A percentile compares a stretch with the other conserved stretches of the same genome.
Conservation (phyloP, 2,113 vertebrate genomes). For the Nanorana parkeri region DNA sequence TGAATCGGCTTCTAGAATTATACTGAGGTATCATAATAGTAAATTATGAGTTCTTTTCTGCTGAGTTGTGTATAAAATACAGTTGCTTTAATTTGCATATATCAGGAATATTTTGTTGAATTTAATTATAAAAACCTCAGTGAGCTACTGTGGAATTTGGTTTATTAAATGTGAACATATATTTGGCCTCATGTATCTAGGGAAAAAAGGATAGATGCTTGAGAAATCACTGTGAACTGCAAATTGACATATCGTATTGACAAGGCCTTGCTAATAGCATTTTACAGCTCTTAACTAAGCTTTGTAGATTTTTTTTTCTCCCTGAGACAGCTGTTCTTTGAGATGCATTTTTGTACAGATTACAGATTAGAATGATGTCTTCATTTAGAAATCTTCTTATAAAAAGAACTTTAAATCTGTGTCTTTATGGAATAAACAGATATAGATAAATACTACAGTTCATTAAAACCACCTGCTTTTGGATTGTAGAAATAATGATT, state of each 20-base stretch:
- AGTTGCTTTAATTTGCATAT: background rate
- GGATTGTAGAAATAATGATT: background rate
- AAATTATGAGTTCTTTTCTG: background rate
- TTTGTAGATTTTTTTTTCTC: slow-evolving; percentile 14
- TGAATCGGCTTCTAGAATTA: too few relatives aligned
- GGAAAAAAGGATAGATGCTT: background rate
- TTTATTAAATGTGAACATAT: background rate
- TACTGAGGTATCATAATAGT: too few relatives aligned
- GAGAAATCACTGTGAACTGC: slow-evolving; percentile 1
- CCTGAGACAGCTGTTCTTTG: slow-evolving; percentile 23
- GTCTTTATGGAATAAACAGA: background rate
- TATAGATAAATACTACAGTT: slow-evolving; percentile 5
- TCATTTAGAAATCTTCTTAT: slow-evolving; percentile 3
- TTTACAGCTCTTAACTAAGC: slow-evolving; percentile 35
- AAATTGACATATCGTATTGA: slow-evolving; percentile 10
- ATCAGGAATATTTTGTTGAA: too few relatives aligned
- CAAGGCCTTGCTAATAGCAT: slow-evolving; percentile 22
- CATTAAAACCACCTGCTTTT: background rate
- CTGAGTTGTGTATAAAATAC: background rate
- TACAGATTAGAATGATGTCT: slow-evolving; percentile 39
- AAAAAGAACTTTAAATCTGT: background rate
- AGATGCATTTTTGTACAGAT: slow-evolving; percentile 26
- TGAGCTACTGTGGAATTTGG: background rate
- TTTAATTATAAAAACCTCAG: too few relatives aligned
- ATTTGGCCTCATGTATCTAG: too few relatives aligned